Conservation (phyloP, 1,140 invertebrate genomes). For the Leptopilina boulardi region DNA sequence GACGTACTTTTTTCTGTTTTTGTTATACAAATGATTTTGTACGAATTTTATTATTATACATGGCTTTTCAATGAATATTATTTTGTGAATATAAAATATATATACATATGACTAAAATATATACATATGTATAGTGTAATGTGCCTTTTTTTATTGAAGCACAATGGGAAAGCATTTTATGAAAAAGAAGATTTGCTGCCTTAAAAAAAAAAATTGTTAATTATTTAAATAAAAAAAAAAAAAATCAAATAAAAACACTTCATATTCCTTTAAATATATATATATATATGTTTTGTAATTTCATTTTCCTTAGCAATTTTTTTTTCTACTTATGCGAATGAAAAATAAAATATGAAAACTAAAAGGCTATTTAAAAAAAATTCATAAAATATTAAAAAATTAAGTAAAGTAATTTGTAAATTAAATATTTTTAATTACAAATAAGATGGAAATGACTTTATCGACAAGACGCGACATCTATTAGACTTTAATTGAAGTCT, state of each 20-base stretch:
- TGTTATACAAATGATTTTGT: slow-evolving; percentile 70
- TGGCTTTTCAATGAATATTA: slow-evolving; percentile 51
- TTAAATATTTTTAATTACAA: too few species aligned
- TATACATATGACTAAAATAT: slow-evolving; percentile 71
- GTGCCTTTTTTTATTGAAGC: slow-evolving; percentile 45
- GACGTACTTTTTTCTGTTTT: slow-evolving; percentile 66
- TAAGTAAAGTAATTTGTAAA: too few species aligned
- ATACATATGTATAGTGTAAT: slow-evolving; percentile 54
- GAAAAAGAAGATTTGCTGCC: slow-evolving; percentile 52
- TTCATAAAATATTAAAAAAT: too few species aligned
- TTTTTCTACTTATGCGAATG: too few species aligned
- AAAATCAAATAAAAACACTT: slow-evolving; percentile 66
- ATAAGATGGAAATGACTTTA: too few species aligned
- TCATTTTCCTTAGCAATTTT: too few species aligned
- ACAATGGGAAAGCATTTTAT: slow-evolving; percentile 48
- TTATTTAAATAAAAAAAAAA: too few species aligned
- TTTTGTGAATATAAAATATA: slow-evolving; percentile 73
- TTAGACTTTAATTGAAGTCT: too few species aligned
- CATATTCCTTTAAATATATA: slow-evolving; percentile 23
- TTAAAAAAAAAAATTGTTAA: slow-evolving; percentile 71
- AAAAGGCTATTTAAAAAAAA: too few species aligned
- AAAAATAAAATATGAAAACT: too few species aligned
- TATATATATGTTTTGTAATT: neutral
- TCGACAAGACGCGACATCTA: too few species aligned
- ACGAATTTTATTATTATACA: slow-evolving; percentile 70